Base-by-base conservation (phyloP, 2,797 vertebrate species). In the Catharus ustulatus region DNA sequence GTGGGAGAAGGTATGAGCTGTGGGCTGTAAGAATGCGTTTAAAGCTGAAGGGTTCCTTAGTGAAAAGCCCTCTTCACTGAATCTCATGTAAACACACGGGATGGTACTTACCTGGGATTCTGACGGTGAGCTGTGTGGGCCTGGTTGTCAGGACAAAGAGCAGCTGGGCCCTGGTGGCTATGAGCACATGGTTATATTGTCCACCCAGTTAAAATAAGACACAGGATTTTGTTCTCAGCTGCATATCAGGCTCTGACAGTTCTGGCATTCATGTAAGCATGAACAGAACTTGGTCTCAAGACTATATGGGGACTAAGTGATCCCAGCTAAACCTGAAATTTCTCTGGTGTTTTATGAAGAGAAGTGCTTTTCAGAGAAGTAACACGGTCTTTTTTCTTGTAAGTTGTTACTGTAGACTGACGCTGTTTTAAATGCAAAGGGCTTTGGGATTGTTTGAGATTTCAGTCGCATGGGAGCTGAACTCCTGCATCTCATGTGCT, bases 401-500 rank as follows among this genome's bases (percentile, higher is more conserved):
- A 67, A 78, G 75, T 55, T 94, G 62, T 76, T 93, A 20, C 63
- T 89, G 68, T 74, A 46, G 34, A 43, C 13, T 80, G 66, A 52
- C 1, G 6, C 30, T 87, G n/a, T 87, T 84, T 68, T 81, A 94
- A 94, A 69, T 82, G 82, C 58, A 68, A 79, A 87, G 77, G 52
- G 32, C 77, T 76, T 94, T 4, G 8, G 84, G 67, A 74, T 77
- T 94, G 58, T 91, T 89, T 83, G 72, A 80, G 40, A 55, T 48
- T 91, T 81, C 88, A 87, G 84, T 87, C 14, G 17, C 57, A 26
- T 57, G 84, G 87, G 91, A 93, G 78, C 4, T 71, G 34, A 86
- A 91, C 87, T 88, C 64, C 72, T 91, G 42, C 67, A 69, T 89
- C 72, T 95, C 95, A 74, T 96, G 91, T 84, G 95, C 94, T 95